A percentile compares a stretch with the other conserved stretches of the same genome.
Conservation (phyloP, 2,113 vertebrate genomes). For the Atractosteus spatula region DNA sequence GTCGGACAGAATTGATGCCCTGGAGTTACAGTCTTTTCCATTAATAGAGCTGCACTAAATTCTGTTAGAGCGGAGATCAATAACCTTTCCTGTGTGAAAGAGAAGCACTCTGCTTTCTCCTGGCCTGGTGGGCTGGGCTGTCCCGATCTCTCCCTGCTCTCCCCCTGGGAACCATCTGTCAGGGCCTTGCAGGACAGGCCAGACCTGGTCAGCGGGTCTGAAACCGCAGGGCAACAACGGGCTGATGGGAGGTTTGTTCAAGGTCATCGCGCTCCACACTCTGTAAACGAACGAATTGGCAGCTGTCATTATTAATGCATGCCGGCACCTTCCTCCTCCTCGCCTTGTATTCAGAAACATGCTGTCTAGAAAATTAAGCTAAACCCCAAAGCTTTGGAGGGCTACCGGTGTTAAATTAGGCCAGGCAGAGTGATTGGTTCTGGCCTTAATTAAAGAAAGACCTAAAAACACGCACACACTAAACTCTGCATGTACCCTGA, state of each 20-base stretch:
- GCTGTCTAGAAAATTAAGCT: background rate
- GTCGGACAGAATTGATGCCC: conserved; percentile 8
- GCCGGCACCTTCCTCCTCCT: background rate
- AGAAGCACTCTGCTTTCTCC: conserved; percentile 10
- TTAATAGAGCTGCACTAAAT: conserved; percentile 30
- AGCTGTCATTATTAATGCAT: background rate
- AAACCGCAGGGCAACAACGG: background rate
- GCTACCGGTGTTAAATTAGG: conserved; percentile 2
- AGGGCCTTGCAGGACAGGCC: background rate
- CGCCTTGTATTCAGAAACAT: background rate
- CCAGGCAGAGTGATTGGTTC: conserved; percentile 1
- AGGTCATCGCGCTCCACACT: background rate
- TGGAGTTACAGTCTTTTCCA: conserved; percentile 22
- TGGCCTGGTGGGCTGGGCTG: background rate
- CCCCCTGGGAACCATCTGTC: background rate
- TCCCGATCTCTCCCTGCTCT: background rate
- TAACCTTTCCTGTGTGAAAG: conserved; percentile 22
- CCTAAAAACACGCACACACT: too few relatives aligned
- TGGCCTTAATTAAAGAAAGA: conserved; percentile 17
- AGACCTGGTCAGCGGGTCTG: background rate
- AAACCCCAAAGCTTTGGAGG: conserved; percentile 5
- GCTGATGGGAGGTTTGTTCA: background rate
- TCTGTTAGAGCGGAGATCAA: conserved; percentile 29
- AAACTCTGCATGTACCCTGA: too few relatives aligned
- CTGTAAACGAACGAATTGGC: background rate